These are phyloP conservation scores for Aythya baeri DNA, from an alignment of 2,113 vertebrate species.

Conservation along the genomic window DNA sequence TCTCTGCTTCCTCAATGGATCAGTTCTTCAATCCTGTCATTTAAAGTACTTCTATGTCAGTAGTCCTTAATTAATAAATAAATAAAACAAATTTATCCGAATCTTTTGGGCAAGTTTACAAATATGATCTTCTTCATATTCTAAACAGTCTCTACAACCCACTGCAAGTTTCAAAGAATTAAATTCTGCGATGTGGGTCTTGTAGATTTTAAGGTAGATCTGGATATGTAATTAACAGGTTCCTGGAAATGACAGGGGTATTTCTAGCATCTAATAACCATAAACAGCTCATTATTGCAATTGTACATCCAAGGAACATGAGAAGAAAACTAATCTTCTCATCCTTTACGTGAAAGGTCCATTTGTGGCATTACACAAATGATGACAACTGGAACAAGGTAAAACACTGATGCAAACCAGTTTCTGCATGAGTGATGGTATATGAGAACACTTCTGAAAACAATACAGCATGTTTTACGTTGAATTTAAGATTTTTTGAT, in stretches of 20 bases:
- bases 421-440: not conserved
- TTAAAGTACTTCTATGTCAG: constrained; percentile 14
- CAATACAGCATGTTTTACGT: not conserved
- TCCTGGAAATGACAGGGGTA: constrained; percentile 12
- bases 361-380: not conserved
- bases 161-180: not conserved
- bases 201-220: not conserved
- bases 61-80: not conserved
- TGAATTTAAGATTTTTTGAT: not conserved
- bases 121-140: not conserved
- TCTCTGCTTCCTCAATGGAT: not conserved
- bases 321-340: constrained; percentile 12
- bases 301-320: not conserved
- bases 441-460: not conserved
- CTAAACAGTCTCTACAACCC: not conserved
- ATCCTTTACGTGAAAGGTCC: not conserved
- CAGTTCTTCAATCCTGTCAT: constrained; percentile 18
- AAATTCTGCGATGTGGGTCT: constrained; percentile 13
- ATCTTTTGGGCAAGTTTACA: not conserved
- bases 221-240: not conserved
- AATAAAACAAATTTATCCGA: not conserved
- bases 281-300: not conserved
- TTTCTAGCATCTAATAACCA: not conserved
- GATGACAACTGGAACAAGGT: not conserved
- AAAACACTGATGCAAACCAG: not conserved